Conservation (phyloP, 2,113 vertebrate genomes). For the Phalacrocorax carbo region DNA sequence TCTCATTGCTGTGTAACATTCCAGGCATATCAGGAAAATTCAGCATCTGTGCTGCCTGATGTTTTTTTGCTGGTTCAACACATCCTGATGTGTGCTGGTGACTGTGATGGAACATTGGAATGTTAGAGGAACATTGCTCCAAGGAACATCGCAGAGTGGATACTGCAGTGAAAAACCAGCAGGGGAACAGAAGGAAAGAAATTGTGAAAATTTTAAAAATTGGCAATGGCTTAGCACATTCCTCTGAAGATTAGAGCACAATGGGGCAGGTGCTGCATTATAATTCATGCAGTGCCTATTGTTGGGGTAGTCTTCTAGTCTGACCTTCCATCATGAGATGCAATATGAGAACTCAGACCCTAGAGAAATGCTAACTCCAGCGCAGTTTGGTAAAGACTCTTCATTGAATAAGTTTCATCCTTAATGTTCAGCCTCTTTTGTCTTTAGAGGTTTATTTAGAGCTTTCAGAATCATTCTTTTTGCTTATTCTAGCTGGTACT, state of each 20-base stretch:
- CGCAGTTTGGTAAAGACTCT: not conserved
- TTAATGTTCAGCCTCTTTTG: not conserved
- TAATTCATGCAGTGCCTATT: not conserved
- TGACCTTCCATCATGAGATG: not conserved
- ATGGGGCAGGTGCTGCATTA: not conserved
- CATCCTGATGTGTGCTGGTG: conserved; percentile 1
- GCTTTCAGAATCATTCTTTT: not conserved
- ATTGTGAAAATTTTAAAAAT: not conserved
- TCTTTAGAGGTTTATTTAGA: not conserved
- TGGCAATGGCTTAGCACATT: not conserved
- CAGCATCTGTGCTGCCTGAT: conserved; percentile 36
- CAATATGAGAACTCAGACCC: not conserved
- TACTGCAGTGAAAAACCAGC: not conserved
- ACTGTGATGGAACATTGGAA: not conserved
- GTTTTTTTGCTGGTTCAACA: conserved; percentile 24
- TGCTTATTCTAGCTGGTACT: not conserved
- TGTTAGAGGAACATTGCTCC: not conserved
- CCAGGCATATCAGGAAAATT: not conserved
- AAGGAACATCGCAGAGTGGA: not conserved
- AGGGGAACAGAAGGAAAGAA: not conserved
- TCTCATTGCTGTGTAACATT: not conserved
- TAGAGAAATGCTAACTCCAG: not conserved
- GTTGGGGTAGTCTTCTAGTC: not conserved
- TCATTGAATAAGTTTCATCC: not conserved
- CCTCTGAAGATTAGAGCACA: not conserved